These are phyloP conservation scores for Sarcophaga caerulescens DNA, from an alignment of 2,888 invertebrate genomes.

Conservation along the genomic window DNA sequence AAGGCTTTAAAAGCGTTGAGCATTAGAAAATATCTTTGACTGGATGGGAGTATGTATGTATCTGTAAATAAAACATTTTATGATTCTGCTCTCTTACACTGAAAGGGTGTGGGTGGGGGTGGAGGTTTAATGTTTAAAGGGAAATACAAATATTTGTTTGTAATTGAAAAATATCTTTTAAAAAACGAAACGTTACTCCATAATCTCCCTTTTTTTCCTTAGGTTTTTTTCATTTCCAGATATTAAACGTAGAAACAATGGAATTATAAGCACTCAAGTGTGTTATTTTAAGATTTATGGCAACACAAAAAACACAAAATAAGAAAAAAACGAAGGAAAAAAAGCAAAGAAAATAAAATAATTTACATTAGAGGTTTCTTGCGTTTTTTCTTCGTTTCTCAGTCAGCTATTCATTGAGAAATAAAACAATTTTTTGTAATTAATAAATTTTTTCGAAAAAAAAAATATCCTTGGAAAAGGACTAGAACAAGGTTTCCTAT, in stretches of 20 bases:
- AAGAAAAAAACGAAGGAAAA: conserved; percentile 23
- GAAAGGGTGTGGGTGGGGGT: conserved; percentile 19
- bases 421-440: conserved; percentile 64
- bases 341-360: background rate
- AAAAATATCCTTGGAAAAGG: conserved; percentile 13
- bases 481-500: background rate
- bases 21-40: conserved; percentile 56
- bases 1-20: conserved; percentile 61
- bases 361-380: conserved; percentile 33
- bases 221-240: conserved; percentile 6
- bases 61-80: conserved; percentile 32
- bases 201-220: background rate
- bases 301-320: conserved; percentile 6
- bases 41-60: conserved; percentile 29
- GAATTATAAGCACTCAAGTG: conserved; percentile 63
- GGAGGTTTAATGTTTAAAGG: conserved; percentile 46
- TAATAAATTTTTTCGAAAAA: conserved; percentile 48
- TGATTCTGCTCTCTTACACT: background rate
- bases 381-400: background rate
- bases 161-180: conserved; percentile 67
- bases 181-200: conserved; percentile 37
- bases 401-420: conserved; percentile 10
- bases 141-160: conserved; percentile 67
- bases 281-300: conserved; percentile 70
- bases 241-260: conserved; percentile 23